Evolutionary conservation across 2,113 vertebrate species (phyloP), one percentile per base, ranked within the genome.

Genomic region (Phalacrocorax aristotelis): DNA sequence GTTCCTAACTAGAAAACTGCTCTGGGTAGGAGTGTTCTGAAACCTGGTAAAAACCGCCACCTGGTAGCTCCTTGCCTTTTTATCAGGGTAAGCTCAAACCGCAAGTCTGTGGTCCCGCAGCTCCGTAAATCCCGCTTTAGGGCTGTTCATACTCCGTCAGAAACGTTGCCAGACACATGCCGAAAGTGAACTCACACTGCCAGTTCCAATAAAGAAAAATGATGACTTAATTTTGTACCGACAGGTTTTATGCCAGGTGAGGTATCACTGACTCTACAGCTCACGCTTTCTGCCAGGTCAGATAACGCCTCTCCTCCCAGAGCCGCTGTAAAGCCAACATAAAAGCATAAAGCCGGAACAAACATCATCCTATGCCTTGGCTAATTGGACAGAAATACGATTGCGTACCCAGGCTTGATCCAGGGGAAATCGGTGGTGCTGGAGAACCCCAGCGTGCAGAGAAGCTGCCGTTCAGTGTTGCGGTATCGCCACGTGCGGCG

Each of bases 131-230:
- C 94, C 89, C 0, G 26, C 87, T 95, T 79, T 61, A 91, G 75
- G 87, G 87, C 71, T 96, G 77, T 87, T 95, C 89, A 81, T 93
- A 68, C 72, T 88, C 49, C 0, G 3, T 89, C 92, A 94, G 96
- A 96, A 95, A 92, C 51, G 84, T 49, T 97, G 96, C 95, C 94
- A 96, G 87, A 42, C 54, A 34, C 26, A 76, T 85, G 93, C 93
- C 96, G 92, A 97, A 96, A 97, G 87, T 91, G 66, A 93, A 86
- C 62, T 76, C 30, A 15, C 17, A 4, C 78, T 95, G 96, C 87
- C 95, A 95, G 94, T 72, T 89, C 87, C 96, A 96, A 95, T 95
- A 83, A 92, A 96, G 83, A 87, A 78, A 97, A 97, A 89, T 68
- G 25, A 95, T 84, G 94, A 96, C 87, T 96, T 96, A 78, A 94